Conservation (phyloP, 2,797 vertebrate genomes). For the Amniataba percoides region DNA sequence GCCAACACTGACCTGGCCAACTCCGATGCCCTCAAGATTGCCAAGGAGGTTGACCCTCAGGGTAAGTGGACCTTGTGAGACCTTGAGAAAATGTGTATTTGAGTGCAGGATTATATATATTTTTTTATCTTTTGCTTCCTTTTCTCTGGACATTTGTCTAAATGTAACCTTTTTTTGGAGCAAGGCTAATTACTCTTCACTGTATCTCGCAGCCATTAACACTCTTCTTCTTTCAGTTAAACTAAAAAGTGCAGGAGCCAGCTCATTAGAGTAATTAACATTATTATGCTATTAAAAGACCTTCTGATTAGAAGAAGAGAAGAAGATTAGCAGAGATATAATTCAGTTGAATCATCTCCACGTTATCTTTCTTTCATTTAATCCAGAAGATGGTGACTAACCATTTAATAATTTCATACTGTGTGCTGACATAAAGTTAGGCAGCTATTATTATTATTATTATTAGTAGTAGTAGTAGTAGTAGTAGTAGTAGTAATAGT, state of each 20-base stretch:
- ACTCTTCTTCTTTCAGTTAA: conserved; percentile 23
- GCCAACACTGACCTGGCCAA: conserved; percentile 96
- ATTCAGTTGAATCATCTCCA: conserved; percentile 35
- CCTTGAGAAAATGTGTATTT: not conserved
- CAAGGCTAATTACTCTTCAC: conserved; percentile 34
- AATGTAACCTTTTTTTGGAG: conserved; percentile 8
- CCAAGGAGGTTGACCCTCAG: conserved; percentile 97
- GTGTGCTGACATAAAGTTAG: not conserved
- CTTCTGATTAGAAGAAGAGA: conserved; percentile 31
- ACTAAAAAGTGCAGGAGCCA: conserved; percentile 14
- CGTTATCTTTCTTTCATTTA: conserved; percentile 24
- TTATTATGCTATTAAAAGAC: conserved; percentile 55
- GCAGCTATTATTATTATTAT: no score
- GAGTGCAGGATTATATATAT: no score
- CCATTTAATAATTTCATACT: not conserved
- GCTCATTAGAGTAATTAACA: conserved; percentile 41
- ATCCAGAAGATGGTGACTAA: conserved; percentile 12
- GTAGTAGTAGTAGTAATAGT: no score
- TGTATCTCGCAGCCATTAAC: conserved; percentile 16
- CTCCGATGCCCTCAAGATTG: conserved; percentile 94
- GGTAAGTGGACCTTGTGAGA: conserved; percentile 74
- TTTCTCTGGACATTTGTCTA: conserved; percentile 3
- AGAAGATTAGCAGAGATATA: conserved; percentile 29
- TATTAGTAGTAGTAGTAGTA: no score
- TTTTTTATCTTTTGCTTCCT: not conserved